A percentile compares a stretch with the other conserved stretches of the same genome.
Conservation (phyloP, 2,113 vertebrate genomes). For the Excalfactoria chinensis region DNA sequence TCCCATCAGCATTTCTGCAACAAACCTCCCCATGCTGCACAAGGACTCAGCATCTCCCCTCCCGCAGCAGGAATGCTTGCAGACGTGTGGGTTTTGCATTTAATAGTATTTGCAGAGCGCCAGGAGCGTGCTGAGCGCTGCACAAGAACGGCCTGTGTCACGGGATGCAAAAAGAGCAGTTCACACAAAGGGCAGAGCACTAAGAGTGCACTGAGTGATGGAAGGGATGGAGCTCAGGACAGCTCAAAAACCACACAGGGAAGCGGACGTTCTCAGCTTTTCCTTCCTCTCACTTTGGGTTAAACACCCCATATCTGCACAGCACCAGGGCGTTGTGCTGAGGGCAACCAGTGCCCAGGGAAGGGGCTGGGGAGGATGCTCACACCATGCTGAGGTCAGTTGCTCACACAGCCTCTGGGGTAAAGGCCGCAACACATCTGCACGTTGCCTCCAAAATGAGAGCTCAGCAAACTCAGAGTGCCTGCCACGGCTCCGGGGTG, state of each 20-base stretch:
- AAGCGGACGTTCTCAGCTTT: neutral
- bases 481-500: neutral
- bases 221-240: neutral
- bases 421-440: neutral
- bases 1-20: neutral
- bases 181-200: slow-evolving; percentile 23
- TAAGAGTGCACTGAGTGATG: neutral
- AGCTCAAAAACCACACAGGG: neutral
- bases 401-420: rapidly evolving
- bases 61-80: neutral
- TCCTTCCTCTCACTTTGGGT: neutral
- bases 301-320: neutral
- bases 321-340: neutral
- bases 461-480: neutral
- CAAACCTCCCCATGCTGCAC: neutral
- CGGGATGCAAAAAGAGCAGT: neutral
- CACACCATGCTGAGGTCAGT: neutral
- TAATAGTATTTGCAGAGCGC: neutral
- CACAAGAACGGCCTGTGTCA: neutral
- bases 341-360: rapidly evolving
- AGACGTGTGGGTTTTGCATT: neutral
- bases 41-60: neutral
- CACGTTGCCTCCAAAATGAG: neutral
- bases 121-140: neutral
- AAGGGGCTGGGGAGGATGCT: neutral